phyloP scores from a whole-genome alignment of 2,888 invertebrate species.

The Andrena dorsata region DNA sequence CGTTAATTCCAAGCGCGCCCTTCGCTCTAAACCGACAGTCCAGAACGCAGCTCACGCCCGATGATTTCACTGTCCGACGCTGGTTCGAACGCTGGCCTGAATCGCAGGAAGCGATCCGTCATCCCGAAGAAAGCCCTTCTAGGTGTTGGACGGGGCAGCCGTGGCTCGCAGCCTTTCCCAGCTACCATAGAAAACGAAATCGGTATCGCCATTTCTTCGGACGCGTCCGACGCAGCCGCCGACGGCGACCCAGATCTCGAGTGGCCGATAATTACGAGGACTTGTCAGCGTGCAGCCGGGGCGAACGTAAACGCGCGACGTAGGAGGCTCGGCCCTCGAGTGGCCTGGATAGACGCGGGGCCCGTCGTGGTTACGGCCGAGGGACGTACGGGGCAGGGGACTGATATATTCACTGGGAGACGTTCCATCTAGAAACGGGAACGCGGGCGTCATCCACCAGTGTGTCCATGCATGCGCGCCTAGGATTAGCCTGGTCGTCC shows the following conservation, averaged over 20 bases:
- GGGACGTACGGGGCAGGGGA: constrained; percentile 6
- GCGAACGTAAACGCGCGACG: constrained; percentile 62
- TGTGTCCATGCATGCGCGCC: constrained; percentile 77
- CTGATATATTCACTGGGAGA: constrained; percentile 28
- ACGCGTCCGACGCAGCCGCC: constrained; percentile 60
- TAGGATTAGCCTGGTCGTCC: constrained; percentile 77
- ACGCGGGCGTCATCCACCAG: constrained; percentile 68
- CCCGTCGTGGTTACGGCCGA: constrained; percentile 6
- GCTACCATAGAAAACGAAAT: constrained; percentile 69
- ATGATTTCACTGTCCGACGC: constrained; percentile 52
- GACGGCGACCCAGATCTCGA: constrained; percentile 78
- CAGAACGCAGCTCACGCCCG: constrained; percentile 42
- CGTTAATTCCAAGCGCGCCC: constrained; percentile 46
- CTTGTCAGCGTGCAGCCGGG: constrained; percentile 70
- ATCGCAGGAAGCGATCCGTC: constrained; percentile 61
- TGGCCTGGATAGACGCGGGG: constrained; percentile 45
- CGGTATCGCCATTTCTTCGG: constrained; percentile 61
- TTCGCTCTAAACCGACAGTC: constrained; percentile 6
- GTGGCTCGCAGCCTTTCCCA: constrained; percentile 48
- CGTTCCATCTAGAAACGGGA: constrained; percentile 67
- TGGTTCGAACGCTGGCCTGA: constrained; percentile 17
- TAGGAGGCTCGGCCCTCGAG: constrained; percentile 54
- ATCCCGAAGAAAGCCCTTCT: constrained; percentile 60
- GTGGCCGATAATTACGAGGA: constrained; percentile 78
- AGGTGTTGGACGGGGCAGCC: constrained; percentile 28